Base-by-base conservation (phyloP, 2,113 vertebrate species). In the Atlantisia rogersi region DNA sequence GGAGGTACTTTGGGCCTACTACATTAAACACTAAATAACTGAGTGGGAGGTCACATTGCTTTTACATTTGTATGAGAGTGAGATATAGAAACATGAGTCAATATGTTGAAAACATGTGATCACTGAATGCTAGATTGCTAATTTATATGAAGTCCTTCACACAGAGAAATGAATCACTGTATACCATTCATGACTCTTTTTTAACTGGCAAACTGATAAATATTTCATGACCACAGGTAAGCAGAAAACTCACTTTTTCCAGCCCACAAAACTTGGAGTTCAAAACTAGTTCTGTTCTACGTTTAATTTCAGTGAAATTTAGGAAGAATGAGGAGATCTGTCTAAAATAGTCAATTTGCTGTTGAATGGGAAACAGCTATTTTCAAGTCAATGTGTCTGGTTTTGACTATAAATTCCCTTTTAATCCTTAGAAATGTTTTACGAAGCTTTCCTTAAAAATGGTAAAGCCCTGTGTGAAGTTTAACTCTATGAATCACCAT, bases 341-440 rank as follows among this genome's bases (percentile, higher is more conserved):
- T 83, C 77, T 92, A 53, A 88, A 94, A 39, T 19, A 74, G 32
- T 59, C 0, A 0, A 83, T 71, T 81, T 91, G 32, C 56, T 81
- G 62, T 55, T 60, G 76, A 62, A 86, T n/a, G 16, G 0, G 5
- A 96, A 88, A 42, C 29, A 68, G n/a, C 21, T 92, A 67, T 84
- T 92, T 78, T 82, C 65, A 56, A 83, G 60, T 88, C 35, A 44
- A 14, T 73, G 46, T 69, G 25, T 74, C 40, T 91, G 39, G 5
- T 93, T 87, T 83, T 73, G 12, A 46, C 65, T 77, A 42, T 44
- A 75, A 92, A 86, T 78, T 88, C 26, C 32, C 32, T 89, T 89
- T 86, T 81, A 89, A 90, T 80, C 39, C 80, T 70, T 63, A 60
- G 46, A 94, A 83, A 86, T 70, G 12, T 86, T 95, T 96, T 94